Base-by-base conservation (phyloP, 2,888 invertebrate species). In the Sipunculus nudus region DNA sequence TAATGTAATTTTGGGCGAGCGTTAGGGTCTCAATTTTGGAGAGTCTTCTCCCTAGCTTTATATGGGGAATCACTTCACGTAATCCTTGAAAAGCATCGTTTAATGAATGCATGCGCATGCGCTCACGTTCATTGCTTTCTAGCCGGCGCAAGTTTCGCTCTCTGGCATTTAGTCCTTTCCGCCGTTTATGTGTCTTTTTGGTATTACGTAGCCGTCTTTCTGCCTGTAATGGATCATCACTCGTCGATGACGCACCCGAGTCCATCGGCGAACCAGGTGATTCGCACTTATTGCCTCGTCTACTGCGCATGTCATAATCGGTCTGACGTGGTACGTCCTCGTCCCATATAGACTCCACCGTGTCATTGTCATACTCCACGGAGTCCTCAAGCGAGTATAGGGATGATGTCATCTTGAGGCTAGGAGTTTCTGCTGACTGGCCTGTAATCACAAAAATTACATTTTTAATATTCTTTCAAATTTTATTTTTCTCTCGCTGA, bases 31-130 rank as follows among this genome's bases (percentile, higher is more conserved):
- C 93, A 73, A 94, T 92, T 85, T 94, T 94, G 6, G 92, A 92
- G 62, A 94, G 86, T 76, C 92, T 91, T 60, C 92, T 87, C 72
- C 92, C 92, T 85, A 91, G 90, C 81, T 91, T 91, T 38, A 93
- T 90, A 76, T 93, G 93, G 0, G 93, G 93, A 72, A 93, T 92
- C 2, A 93, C 93, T 78, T 91, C 89, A 31, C 93, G 88, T 52
- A 93, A 86, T 75, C 91, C 92, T 88, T 93, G 92, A 84, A 94
- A 94, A 19, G 94, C 94, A 78, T 93, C 92, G 81, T 94, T 94
- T 59, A 94, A 87, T 53, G 92, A 92, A 83, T 94, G 94, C 94
- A 94, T 94, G 74, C 94, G 87, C 91, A 93, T 92, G 59, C 94
- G 87, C 84, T 94, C 94, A 53, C 94, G 86, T 82, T 94, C 94